Conservation (phyloP, 2,888 invertebrate genomes). For the Crioceris asparagi region DNA sequence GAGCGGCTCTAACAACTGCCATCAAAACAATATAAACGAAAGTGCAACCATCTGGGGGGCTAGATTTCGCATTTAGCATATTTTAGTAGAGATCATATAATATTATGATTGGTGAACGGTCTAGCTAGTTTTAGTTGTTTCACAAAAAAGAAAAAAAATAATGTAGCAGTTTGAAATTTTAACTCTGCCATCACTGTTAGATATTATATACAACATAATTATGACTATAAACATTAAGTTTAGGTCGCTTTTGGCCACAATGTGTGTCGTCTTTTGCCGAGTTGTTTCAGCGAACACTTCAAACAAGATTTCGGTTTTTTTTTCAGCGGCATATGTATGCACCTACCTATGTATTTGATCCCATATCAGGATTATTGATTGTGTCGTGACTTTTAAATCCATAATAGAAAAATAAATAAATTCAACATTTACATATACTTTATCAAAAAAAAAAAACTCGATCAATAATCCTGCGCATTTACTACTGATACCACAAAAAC, state of each 20-base stretch:
- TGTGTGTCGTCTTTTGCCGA: slow-evolving; percentile 9
- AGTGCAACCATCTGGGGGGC: neutral
- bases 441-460: too few relatives aligned
- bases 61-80: slow-evolving; percentile 1
- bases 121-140: slow-evolving; percentile 19
- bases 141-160: slow-evolving; percentile 16
- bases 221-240: slow-evolving; percentile 8
- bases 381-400: too few relatives aligned
- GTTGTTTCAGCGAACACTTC: too few relatives aligned
- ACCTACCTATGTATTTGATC: too few relatives aligned
- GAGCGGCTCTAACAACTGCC: slow-evolving; percentile 36
- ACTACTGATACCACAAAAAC: too few relatives aligned
- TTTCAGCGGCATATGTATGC: too few relatives aligned
- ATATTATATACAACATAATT: slow-evolving; percentile 1
- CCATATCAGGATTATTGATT: too few relatives aligned
- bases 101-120: too few relatives aligned
- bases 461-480: slow-evolving; percentile 4
- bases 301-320: too few relatives aligned
- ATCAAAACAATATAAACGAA: slow-evolving; percentile 19
- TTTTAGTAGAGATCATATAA: too few relatives aligned
- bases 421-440: too few relatives aligned
- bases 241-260: slow-evolving; percentile 19
- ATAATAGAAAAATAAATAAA: too few relatives aligned
- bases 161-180: slow-evolving; percentile 18
- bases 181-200: slow-evolving; percentile 17